These are phyloP conservation scores for Cichladusa arquata DNA, from an alignment of 2,113 vertebrate genomes.

Conservation along the genomic window DNA sequence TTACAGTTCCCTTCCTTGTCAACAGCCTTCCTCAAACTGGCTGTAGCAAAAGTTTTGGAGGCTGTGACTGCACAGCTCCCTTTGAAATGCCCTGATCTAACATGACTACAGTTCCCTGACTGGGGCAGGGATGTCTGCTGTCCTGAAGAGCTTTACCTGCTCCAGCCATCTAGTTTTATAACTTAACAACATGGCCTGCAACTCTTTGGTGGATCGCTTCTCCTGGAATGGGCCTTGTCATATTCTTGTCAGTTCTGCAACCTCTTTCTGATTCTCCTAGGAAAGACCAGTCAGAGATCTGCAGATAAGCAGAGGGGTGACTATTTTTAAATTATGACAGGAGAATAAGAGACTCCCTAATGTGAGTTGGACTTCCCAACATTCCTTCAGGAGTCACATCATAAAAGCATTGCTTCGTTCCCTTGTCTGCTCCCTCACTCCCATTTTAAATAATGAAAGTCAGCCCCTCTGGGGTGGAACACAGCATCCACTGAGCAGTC, in stretches of 20 bases:
- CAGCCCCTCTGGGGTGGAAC: not conserved
- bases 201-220: not conserved
- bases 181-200: not conserved
- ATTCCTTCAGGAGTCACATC: not conserved
- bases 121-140: not conserved
- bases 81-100: not conserved
- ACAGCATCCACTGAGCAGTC: not conserved
- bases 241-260: not conserved
- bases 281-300: not conserved
- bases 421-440: not conserved
- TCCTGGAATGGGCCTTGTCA: not conserved
- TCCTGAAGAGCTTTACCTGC: not conserved
- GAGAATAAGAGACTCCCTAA: not conserved
- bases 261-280: not conserved
- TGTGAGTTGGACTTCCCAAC: not conserved
- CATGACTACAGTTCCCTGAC: not conserved
- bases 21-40: not conserved
- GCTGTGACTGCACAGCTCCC: not conserved
- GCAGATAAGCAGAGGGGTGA: not conserved
- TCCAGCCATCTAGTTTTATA: not conserved
- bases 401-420: not conserved
- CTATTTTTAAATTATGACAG: not conserved
- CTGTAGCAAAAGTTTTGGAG: not conserved
- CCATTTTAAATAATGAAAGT: not conserved
- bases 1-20: conserved; percentile 64